A percentile compares a stretch with the other conserved stretches of the same genome.
Evolutionary conservation across 2,113 vertebrate genomes (phyloP).

Genomic region (Oncorhynchus keta): DNA sequence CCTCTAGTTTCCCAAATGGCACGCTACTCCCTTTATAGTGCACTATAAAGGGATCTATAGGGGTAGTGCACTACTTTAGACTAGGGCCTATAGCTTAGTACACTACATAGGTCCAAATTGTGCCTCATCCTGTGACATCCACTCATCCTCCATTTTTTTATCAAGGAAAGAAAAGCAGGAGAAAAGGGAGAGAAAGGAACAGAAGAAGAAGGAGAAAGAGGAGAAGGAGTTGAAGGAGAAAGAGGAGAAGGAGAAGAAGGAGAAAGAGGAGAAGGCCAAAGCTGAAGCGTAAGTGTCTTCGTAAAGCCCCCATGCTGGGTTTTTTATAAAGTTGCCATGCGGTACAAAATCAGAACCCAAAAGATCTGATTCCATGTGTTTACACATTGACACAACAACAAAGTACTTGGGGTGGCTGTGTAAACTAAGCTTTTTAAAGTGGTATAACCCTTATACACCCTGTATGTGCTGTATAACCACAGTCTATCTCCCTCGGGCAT

Average conservation of each 20-base stretch:
- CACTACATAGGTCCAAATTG: no score
- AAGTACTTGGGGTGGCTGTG: no score
- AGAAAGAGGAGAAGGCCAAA: constrained; percentile 75
- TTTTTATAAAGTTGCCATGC: not conserved
- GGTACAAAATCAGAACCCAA: no score
- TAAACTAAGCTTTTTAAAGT: no score
- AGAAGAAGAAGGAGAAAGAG: constrained; percentile 64
- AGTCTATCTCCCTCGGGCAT: no score
- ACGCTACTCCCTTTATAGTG: not conserved
- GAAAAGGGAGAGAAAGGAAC: constrained; percentile 73
- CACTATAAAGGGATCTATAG: no score
- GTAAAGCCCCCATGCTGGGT: not conserved
- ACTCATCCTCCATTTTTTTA: not conserved
- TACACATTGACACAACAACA: no score
- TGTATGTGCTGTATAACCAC: not conserved
- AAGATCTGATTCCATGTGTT: no score
- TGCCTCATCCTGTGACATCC: no score
- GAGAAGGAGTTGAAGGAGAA: constrained; percentile 69
- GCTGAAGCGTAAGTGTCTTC: constrained; percentile 65
- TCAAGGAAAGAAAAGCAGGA: constrained; percentile 77
- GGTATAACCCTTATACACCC: not conserved
- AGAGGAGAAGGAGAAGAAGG: constrained; percentile 47
- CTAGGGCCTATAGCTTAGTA: no score
- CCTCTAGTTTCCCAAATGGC: not conserved
- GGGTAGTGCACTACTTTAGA: not conserved